A percentile compares a stretch with the other conserved stretches of the same genome.
These are phyloP conservation scores for Strigamia transsilvanica DNA, from an alignment of 2,888 invertebrate genomes.

Conservation along the genomic window DNA sequence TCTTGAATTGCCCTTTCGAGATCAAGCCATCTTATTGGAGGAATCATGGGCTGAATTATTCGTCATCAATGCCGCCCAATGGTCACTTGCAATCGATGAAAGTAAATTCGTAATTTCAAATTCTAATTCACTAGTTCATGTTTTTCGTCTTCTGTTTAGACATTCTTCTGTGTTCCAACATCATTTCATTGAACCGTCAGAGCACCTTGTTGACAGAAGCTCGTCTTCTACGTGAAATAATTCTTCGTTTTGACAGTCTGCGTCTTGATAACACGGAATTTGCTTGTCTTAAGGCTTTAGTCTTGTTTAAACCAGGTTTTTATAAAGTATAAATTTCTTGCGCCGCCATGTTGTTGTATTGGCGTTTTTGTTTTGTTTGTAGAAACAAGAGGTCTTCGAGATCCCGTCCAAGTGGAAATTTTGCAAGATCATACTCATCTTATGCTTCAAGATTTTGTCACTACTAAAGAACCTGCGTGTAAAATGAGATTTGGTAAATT, in stretches of 20 bases:
- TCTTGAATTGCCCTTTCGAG: conserved; percentile 73
- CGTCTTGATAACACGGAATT: conserved; percentile 83
- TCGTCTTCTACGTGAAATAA: conserved; percentile 69
- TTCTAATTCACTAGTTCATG: not conserved
- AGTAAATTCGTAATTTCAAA: conserved; percentile 65
- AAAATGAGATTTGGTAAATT: conserved; percentile 75
- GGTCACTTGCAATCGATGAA: conserved; percentile 78
- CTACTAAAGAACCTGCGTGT: conserved; percentile 55
- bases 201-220: conserved; percentile 69
- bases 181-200: conserved; percentile 68
- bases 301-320: conserved; percentile 81
- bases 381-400: conserved; percentile 73
- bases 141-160: conserved; percentile 58
- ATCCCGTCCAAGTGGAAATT: conserved; percentile 69
- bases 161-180: conserved; percentile 64
- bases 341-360: not conserved
- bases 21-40: conserved; percentile 78
- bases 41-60: conserved; percentile 86
- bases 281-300: conserved; percentile 82
- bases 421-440: conserved; percentile 83
- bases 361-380: conserved; percentile 58
- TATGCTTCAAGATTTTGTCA: conserved; percentile 77
- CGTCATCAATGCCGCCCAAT: conserved; percentile 82
- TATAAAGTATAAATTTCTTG: conserved; percentile 55
- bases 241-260: conserved; percentile 73